Evolutionary conservation across 2,888 invertebrate genomes (phyloP), one percentile per base, ranked within the genome.

Genomic region (Euspilapteryx auroguttella): DNA sequence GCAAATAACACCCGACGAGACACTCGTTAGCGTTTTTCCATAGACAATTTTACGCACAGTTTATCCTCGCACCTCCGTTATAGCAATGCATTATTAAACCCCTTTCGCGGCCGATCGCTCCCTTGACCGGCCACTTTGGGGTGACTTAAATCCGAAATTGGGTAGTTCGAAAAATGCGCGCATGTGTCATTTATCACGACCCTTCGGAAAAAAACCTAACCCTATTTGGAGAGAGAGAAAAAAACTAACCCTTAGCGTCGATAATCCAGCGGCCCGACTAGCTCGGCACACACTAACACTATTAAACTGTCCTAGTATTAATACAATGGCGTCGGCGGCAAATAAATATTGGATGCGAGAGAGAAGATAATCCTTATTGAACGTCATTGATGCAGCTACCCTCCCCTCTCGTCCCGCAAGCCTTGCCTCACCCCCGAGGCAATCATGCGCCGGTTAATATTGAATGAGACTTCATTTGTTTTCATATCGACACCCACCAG

Each of bases 111-210:
- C 44, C 48, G 63, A 40, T 62, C 68, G 68, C 68, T 66, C 68
- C 69, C 41, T 52, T 47, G 54, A 57, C 55, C 50, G 63, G 64
- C 73, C 69, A 77, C 76, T 77, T 76, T 76, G 68, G 77, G 76
- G 75, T 66, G 75, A 77, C 75, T 77, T 77, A 76, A 77, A 77
- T 76, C 77, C 75, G 66, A 77, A 77, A 77, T 77, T 77, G 77
- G 77, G 77, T 77, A 76, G 77, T 77, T 77, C 68, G 73, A 71
- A 71, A 69, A 73, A 75, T 73, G 73, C 73, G 73, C 73, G 75
- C 77, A 77, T 77, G 77, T 77, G 76, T 77, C 77, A 77, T 77
- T 77, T 76, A 77, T 77, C 76, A 77, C 69, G 53, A 64, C 68
- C 69, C 73, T 63, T 62, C 47, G 58, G 59, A 68, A 32, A 68